Percentiles rank a stretch among this genome's conserved stretches.
Conservation (phyloP, 2,888 invertebrate species). For the Drosophila picticornis region DNA sequence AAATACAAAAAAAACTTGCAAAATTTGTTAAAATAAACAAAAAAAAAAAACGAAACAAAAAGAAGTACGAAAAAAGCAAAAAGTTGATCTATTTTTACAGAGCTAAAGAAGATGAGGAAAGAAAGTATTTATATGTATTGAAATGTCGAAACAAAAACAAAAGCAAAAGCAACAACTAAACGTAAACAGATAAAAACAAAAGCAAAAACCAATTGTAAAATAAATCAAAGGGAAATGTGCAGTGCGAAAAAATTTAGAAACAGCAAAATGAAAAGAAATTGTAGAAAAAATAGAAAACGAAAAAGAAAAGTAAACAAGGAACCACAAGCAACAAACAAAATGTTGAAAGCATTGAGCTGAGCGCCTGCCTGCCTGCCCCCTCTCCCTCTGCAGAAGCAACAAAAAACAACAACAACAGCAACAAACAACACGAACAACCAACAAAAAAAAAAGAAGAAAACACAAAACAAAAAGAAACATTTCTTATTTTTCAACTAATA, state of each 20-base stretch:
- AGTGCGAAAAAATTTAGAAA: constrained; percentile 27
- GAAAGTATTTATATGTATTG: constrained; percentile 74
- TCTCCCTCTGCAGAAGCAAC: constrained; percentile 29
- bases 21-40: constrained; percentile 68
- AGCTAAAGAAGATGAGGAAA: constrained; percentile 60
- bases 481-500: constrained; percentile 79
- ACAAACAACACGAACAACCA: constrained; percentile 13
- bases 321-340: constrained; percentile 61
- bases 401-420: constrained; percentile 23
- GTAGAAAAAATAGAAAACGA: constrained; percentile 31
- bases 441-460: constrained; percentile 32
- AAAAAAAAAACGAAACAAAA: constrained; percentile 36
- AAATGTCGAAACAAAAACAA: constrained; percentile 55
- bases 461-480: constrained; percentile 38
- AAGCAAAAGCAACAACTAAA: constrained; percentile 40
- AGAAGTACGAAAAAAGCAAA: constrained; percentile 58
- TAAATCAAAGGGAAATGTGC: constrained; percentile 2
- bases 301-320: constrained; percentile 61
- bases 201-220: constrained; percentile 31
- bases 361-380: constrained; percentile 51
- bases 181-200: constrained; percentile 62
- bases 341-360: constrained; percentile 61
- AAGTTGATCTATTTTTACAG: constrained; percentile 83
- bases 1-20: constrained; percentile 61
- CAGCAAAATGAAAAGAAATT: constrained; percentile 47